These are phyloP conservation scores for Alligator sinensis DNA, from an alignment of 2,113 vertebrate species.

Conservation along the genomic window DNA sequence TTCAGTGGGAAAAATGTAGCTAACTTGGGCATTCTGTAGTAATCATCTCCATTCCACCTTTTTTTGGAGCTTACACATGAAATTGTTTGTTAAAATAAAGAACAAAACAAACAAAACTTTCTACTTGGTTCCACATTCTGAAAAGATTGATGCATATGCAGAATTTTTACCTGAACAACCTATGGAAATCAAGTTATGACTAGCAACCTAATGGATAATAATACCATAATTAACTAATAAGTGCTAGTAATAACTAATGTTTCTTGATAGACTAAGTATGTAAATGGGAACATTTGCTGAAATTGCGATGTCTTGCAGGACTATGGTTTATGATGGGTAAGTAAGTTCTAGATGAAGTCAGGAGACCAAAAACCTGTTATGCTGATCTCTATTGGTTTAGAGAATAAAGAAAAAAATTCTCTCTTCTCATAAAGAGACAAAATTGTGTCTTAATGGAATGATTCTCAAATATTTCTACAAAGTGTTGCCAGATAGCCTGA, in stretches of 20 bases:
- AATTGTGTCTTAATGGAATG: neutral
- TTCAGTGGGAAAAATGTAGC: neutral
- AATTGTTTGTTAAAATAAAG: neutral
- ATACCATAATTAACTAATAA: neutral
- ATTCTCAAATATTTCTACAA: neutral
- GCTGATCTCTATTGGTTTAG: neutral
- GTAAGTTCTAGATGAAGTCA: neutral
- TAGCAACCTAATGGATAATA: neutral
- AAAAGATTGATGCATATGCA: neutral
- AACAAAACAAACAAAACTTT: neutral
- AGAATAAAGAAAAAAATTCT: neutral
- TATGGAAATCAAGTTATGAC: neutral
- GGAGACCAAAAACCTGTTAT: neutral
- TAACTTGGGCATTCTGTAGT: neutral
- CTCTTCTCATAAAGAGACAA: neutral
- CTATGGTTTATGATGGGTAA: neutral
- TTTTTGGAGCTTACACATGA: neutral
- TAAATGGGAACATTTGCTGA: neutral
- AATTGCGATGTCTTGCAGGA: neutral
- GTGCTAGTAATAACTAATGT: neutral
- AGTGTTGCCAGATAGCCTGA: neutral
- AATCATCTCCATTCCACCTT: too few species aligned
- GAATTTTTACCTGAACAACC: neutral
- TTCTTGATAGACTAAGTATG: neutral
- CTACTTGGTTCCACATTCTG: neutral